Percentiles rank a stretch among this genome's conserved stretches.
phyloP scores from a whole-genome alignment of 2,113 vertebrate genomes.

The Copsychus sechellarum region DNA sequence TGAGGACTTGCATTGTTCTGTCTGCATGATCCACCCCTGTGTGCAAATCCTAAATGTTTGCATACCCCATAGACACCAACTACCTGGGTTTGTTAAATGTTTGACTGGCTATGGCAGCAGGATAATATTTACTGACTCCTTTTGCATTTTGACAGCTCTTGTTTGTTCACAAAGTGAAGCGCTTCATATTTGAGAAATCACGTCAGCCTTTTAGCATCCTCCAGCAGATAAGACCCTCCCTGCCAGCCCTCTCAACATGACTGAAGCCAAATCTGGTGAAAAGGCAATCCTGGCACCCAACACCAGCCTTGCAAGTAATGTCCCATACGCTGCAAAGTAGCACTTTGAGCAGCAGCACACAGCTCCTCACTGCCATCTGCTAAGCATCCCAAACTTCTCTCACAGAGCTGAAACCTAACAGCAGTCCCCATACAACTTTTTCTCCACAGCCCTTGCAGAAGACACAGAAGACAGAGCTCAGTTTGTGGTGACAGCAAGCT shows the following conservation, averaged over 20 bases:
- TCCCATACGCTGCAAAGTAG: neutral
- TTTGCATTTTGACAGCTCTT: neutral
- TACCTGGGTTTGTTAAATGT: neutral
- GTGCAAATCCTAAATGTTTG: neutral
- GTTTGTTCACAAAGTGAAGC: neutral
- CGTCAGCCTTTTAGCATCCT: neutral
- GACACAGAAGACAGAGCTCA: neutral
- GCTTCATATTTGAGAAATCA: neutral
- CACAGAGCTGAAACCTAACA: neutral
- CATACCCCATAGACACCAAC: rapidly evolving
- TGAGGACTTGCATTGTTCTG: neutral
- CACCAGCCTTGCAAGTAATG: neutral
- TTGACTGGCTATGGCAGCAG: neutral
- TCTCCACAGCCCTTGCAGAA: neutral
- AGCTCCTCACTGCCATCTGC: neutral
- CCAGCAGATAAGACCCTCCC: neutral
- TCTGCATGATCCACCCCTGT: neutral
- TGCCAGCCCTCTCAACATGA: neutral
- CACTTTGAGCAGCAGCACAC: neutral
- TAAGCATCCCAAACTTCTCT: neutral
- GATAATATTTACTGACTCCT: neutral
- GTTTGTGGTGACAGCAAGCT: neutral
- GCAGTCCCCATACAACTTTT: neutral
- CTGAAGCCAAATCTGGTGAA: neutral
- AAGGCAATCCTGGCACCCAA: neutral